Percentiles rank a stretch among this genome's conserved stretches.
Conservation (phyloP, 2,888 invertebrate genomes). For the Idaea dimidiata region DNA sequence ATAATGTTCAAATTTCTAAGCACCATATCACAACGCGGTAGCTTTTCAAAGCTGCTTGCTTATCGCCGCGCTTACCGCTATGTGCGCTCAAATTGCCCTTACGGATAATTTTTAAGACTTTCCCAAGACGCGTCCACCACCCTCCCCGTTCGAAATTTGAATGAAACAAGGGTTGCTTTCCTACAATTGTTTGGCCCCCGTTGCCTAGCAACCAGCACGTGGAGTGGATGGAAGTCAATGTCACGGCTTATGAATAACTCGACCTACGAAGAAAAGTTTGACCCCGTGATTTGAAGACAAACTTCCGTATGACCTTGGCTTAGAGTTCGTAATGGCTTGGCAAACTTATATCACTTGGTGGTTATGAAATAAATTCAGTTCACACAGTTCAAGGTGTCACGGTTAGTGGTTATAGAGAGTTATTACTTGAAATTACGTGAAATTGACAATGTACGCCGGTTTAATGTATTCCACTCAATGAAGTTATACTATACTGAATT, state of each 20-base stretch:
- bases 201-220: constrained; percentile 64
- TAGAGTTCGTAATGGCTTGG: constrained; percentile 9
- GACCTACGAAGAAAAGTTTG: constrained; percentile 55
- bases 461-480: not conserved
- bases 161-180: constrained; percentile 42
- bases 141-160: constrained; percentile 35
- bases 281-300: constrained; percentile 39
- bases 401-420: not conserved
- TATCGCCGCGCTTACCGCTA: too few relatives aligned
- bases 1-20: too few relatives aligned
- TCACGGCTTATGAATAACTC: constrained; percentile 59
- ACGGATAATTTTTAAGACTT: not conserved
- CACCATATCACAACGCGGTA: too few relatives aligned
- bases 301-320: constrained; percentile 9
- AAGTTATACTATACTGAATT: too few relatives aligned
- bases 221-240: constrained; percentile 47
- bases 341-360: not conserved
- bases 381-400: not conserved
- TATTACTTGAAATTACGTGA: not conserved
- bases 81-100: too few relatives aligned
- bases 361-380: constrained; percentile 9
- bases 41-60: too few relatives aligned
- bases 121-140: constrained; percentile 20
- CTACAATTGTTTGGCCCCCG: constrained; percentile 46
- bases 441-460: not conserved